These are phyloP conservation scores for Agonopterix subpropinquella DNA, from an alignment of 2,888 invertebrate genomes.

Conservation along the genomic window DNA sequence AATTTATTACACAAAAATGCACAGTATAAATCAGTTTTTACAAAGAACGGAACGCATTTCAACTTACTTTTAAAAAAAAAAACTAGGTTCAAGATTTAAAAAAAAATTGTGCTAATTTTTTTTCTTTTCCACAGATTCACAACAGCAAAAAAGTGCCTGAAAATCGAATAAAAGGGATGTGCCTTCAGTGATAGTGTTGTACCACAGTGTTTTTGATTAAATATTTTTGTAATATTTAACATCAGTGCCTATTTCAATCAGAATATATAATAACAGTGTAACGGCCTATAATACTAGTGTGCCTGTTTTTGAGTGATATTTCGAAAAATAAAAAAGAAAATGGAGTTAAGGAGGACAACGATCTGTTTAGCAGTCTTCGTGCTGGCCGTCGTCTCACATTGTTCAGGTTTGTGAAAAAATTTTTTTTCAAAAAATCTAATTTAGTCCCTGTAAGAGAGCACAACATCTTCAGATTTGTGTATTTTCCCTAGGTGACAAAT, in stretches of 20 bases:
- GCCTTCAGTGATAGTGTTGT: slow-evolving; percentile 58
- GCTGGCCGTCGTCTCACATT: slow-evolving; percentile 41
- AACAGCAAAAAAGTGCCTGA: slow-evolving; percentile 45
- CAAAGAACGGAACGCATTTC: slow-evolving; percentile 7
- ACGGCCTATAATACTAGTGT: too few relatives aligned
- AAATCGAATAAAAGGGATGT: slow-evolving; percentile 40
- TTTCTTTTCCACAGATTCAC: slow-evolving; percentile 36
- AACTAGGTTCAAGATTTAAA: background rate
- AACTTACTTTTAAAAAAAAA: background rate
- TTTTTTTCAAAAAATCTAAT: too few relatives aligned
- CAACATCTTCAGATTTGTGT: too few relatives aligned
- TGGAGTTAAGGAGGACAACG: slow-evolving; percentile 51
- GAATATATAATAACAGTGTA: too few relatives aligned
- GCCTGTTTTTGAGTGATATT: slow-evolving; percentile 25
- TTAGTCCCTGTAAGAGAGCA: too few relatives aligned
- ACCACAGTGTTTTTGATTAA: slow-evolving; percentile 26
- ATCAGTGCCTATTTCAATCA: slow-evolving; percentile 34
- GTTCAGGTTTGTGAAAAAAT: slow-evolving; percentile 49
- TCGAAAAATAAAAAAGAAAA: slow-evolving; percentile 18
- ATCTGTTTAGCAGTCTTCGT: slow-evolving; percentile 42
- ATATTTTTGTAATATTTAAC: slow-evolving; percentile 28
- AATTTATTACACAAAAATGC: background rate
- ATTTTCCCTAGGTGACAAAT: too few relatives aligned
- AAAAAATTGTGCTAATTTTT: background rate
- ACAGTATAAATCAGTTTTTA: background rate